These are phyloP conservation scores for Andrena dorsata DNA, from an alignment of 2,888 invertebrate species.

Conservation along the genomic window DNA sequence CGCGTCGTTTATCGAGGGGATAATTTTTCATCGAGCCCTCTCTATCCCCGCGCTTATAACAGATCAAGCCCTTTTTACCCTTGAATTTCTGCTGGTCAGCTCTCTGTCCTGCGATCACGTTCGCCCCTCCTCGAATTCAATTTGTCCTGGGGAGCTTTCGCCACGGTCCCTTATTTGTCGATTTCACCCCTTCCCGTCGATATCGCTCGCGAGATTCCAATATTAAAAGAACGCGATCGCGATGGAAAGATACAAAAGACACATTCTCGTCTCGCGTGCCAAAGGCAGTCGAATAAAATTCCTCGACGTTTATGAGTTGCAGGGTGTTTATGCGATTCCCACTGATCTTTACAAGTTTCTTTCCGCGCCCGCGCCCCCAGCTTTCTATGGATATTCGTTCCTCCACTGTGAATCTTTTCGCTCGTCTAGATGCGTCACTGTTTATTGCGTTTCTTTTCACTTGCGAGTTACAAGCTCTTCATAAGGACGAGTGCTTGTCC, in stretches of 20 bases:
- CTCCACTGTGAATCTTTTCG: neutral
- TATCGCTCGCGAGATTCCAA: neutral
- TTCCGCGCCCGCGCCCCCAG: neutral
- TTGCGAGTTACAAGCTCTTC: too few relatives aligned
- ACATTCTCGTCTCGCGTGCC: slow-evolving; percentile 17
- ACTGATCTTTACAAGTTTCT: neutral
- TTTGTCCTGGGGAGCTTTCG: slow-evolving; percentile 68
- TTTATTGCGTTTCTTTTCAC: neutral
- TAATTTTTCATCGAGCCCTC: slow-evolving; percentile 34
- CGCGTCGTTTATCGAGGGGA: neutral
- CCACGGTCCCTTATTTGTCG: neutral
- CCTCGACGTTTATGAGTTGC: neutral
- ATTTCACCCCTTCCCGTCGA: neutral
- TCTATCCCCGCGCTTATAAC: neutral
- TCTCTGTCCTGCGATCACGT: slow-evolving; percentile 42
- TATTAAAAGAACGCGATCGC: slow-evolving; percentile 11
- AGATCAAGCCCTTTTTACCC: neutral
- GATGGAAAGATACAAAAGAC: slow-evolving; percentile 6
- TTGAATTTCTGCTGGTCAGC: slow-evolving; percentile 49
- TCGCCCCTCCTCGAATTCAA: slow-evolving; percentile 67
- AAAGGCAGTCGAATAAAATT: slow-evolving; percentile 12
- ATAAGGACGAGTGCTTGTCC: neutral
- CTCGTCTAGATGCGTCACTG: neutral
- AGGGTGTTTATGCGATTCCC: neutral
- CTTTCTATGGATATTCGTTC: neutral